A percentile compares a stretch with the other conserved stretches of the same genome.
Evolutionary conservation across 2,888 invertebrate genomes (phyloP).

Genomic region (Ichneumon xanthorius): DNA sequence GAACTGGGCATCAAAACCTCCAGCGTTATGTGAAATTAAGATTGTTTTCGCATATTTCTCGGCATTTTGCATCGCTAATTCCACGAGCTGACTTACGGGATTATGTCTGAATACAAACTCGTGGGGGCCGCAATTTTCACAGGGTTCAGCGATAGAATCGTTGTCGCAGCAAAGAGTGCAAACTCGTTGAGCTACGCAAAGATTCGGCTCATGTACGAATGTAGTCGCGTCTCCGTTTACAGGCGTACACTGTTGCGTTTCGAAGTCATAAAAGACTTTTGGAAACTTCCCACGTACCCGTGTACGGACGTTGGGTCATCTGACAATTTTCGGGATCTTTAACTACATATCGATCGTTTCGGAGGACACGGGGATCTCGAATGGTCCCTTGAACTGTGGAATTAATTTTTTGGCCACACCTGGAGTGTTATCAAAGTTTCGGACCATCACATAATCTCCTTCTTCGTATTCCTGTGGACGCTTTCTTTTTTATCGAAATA

Average conservation of each 20-base stretch:
- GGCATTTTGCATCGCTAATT: conserved; percentile 35
- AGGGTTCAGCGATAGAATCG: background rate
- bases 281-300: conserved; percentile 1
- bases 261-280: background rate
- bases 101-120: conserved; percentile 21
- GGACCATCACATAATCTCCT: background rate
- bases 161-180: conserved; percentile 4
- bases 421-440: conserved; percentile 9
- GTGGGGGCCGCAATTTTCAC: background rate
- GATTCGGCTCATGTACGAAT: conserved; percentile 2
- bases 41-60: conserved; percentile 36
- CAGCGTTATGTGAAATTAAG: conserved; percentile 51
- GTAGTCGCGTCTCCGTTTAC: no score
- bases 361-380: background rate
- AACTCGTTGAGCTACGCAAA: conserved; percentile 27
- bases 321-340: background rate
- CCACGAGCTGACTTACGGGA: conserved; percentile 52
- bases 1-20: conserved; percentile 22
- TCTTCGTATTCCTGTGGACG: background rate
- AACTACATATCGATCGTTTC: background rate
- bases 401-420: conserved; percentile 5
- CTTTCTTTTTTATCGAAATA: background rate
- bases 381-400: background rate
- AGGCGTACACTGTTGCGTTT: no score
- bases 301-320: background rate